Conservation (phyloP, 2,797 vertebrate species). For the Eulemur coronatus region DNA sequence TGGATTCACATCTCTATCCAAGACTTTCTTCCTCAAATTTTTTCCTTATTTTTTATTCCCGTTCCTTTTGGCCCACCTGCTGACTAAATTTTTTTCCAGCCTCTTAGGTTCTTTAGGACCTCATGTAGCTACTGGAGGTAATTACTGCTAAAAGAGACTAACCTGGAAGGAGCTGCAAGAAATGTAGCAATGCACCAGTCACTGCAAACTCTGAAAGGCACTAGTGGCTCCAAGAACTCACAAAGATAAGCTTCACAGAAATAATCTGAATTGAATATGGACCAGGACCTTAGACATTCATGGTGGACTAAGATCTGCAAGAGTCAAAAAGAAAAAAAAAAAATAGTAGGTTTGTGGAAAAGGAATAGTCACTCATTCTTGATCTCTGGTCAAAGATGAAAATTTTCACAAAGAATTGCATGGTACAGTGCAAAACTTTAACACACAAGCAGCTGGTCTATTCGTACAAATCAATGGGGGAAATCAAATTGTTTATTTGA, state of each 20-base stretch:
- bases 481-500: background rate
- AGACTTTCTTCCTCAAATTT: background rate
- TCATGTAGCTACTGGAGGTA: background rate
- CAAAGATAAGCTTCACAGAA: background rate
- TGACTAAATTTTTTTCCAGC: background rate
- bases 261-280: background rate
- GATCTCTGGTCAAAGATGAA: background rate
- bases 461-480: background rate
- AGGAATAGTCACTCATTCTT: background rate
- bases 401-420: constrained; percentile 9
- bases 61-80: background rate
- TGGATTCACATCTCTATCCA: background rate
- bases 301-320: background rate
- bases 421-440: background rate
- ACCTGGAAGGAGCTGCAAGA: background rate
- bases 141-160: background rate
- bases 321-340: background rate
- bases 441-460: background rate
- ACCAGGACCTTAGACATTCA: background rate
- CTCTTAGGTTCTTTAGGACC: background rate
- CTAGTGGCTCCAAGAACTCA: background rate
- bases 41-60: background rate
- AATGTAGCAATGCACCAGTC: background rate
- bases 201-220: background rate
- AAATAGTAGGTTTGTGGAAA: background rate